Percentiles rank a stretch among this genome's conserved stretches.
Evolutionary conservation across 2,797 vertebrate genomes (phyloP).

Genomic region (Lagodon rhomboides): DNA sequence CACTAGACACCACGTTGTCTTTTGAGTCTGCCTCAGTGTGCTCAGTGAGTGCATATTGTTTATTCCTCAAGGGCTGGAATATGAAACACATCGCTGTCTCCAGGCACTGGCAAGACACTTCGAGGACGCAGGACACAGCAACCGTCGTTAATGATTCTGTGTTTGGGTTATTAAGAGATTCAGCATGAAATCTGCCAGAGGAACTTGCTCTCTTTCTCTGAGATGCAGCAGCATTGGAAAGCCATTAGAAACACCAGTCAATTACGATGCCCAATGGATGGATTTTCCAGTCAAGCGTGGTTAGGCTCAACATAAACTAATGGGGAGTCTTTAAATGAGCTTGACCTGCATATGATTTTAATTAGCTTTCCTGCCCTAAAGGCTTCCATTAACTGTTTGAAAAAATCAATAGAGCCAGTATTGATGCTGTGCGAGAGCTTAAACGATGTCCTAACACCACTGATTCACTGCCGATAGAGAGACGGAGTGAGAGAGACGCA

Average conservation of each 20-base stretch:
- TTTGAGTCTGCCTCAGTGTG: background rate
- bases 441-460: constrained; percentile 81
- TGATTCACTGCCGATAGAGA: constrained; percentile 76
- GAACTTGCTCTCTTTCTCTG: constrained; percentile 60
- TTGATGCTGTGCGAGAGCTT: constrained; percentile 78
- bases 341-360: constrained; percentile 89
- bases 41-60: constrained; percentile 16
- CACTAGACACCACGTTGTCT: background rate
- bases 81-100: constrained; percentile 46
- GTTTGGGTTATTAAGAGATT: constrained; percentile 64
- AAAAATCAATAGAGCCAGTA: constrained; percentile 84
- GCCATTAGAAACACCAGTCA: constrained; percentile 84
- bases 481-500: constrained; percentile 41
- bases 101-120: constrained; percentile 47
- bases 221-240: constrained; percentile 78
- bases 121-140: constrained; percentile 55
- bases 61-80: constrained; percentile 22
- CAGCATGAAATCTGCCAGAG: constrained; percentile 71
- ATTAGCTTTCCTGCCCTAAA: constrained; percentile 87
- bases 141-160: constrained; percentile 69
- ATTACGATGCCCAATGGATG: constrained; percentile 83
- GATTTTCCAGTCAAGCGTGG: constrained; percentile 85
- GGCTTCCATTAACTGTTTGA: constrained; percentile 87
- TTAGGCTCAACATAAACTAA: constrained; percentile 87
- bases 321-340: constrained; percentile 87